Conservation (phyloP, 2,888 invertebrate genomes). For the Chaetoderma sp. region DNA sequence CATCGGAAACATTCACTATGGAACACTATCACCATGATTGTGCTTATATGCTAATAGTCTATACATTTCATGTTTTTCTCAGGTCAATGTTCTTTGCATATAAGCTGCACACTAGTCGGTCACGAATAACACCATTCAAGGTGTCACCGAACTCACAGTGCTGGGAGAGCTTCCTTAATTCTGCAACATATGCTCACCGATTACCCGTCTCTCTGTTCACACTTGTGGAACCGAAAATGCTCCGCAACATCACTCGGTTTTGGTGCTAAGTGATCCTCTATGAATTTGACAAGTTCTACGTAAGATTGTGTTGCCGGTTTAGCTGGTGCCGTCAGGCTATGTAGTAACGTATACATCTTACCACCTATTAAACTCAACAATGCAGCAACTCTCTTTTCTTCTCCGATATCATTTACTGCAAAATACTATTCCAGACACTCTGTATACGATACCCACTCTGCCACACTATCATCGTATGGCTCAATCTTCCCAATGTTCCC, state of each 20-base stretch:
- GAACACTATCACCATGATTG: too few species aligned
- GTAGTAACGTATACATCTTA: constrained; percentile 8
- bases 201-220: background rate
- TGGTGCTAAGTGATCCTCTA: constrained; percentile 23
- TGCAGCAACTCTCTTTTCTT: constrained; percentile 30
- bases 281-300: constrained; percentile 13
- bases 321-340: constrained; percentile 28
- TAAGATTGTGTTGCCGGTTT: constrained; percentile 31
- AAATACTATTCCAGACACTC: constrained; percentile 37
- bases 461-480: background rate
- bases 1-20: too few species aligned
- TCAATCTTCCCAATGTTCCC: constrained; percentile 6
- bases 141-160: constrained; percentile 4
- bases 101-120: constrained; percentile 38
- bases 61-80: too few species aligned
- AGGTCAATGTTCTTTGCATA: constrained; percentile 1
- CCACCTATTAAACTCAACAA: constrained; percentile 32
- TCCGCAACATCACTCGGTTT: constrained; percentile 33
- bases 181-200: background rate
- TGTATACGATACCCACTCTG: constrained; percentile 27
- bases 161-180: background rate
- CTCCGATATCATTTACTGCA: constrained; percentile 25
- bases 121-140: constrained; percentile 26
- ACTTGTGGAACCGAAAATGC: constrained; percentile 3
- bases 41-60: too few species aligned